These are phyloP conservation scores for Neodontobutis hainanensis DNA, from an alignment of 2,113 vertebrate species.

Conservation along the genomic window DNA sequence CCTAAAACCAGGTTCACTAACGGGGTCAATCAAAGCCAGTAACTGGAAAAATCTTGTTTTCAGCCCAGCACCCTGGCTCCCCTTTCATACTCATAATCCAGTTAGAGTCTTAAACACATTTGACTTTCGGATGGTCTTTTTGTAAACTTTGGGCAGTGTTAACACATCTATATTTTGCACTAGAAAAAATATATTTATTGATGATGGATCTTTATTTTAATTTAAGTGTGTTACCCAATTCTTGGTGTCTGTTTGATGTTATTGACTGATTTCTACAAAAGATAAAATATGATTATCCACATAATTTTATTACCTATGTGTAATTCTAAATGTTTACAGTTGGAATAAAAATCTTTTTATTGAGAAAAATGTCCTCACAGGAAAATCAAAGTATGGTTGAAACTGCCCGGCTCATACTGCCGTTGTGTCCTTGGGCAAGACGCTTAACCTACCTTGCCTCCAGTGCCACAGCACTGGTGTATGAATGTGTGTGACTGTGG, in stretches of 20 bases:
- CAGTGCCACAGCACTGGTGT: too few relatives aligned
- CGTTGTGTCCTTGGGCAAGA: too few relatives aligned
- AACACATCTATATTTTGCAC: constrained; percentile 51
- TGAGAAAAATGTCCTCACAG: neutral
- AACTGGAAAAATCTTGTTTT: neutral
- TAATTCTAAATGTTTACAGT: constrained; percentile 49
- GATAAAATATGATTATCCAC: neutral
- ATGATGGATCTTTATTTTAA: constrained; percentile 18
- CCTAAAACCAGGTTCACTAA: constrained; percentile 11
- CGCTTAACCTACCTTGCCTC: too few relatives aligned
- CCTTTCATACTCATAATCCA: too few relatives aligned
- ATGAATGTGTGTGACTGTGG: too few relatives aligned
- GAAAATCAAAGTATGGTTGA: neutral
- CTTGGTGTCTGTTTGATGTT: neutral
- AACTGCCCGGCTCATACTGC: neutral
- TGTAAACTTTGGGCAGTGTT: neutral
- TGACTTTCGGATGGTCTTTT: neutral
- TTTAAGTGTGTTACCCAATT: constrained; percentile 8
- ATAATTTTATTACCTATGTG: neutral
- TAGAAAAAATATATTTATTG: constrained; percentile 61
- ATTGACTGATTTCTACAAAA: neutral
- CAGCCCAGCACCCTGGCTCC: too few relatives aligned
- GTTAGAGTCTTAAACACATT: neutral
- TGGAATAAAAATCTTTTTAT: constrained; percentile 7
- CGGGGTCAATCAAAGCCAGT: neutral